A percentile compares a stretch with the other conserved stretches of the same genome.
Evolutionary conservation across 2,113 vertebrate species (phyloP).

Genomic region (Ciconia boyciana): DNA sequence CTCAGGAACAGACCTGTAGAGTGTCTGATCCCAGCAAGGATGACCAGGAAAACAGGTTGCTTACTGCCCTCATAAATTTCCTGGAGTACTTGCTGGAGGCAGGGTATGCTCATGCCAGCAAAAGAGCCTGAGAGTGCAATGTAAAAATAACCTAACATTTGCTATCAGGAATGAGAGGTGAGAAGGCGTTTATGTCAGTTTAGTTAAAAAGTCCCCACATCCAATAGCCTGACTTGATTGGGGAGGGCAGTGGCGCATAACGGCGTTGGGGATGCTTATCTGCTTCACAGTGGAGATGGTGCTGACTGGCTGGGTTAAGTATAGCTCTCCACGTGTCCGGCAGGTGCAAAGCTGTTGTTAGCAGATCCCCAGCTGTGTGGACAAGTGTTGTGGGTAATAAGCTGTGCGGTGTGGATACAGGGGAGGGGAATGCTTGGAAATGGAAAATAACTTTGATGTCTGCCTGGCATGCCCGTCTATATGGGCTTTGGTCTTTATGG

Average conservation of each 20-base stretch:
- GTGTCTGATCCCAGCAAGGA: neutral
- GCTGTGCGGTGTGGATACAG: neutral
- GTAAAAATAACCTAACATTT: constrained; percentile 22
- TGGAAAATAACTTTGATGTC: neutral
- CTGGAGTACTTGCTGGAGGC: neutral
- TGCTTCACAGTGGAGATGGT: neutral
- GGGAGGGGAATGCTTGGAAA: neutral
- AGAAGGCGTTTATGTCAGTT: constrained; percentile 9
- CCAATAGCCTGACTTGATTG: neutral
- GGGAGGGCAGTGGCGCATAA: neutral
- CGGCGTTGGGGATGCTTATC: neutral
- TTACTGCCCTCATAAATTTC: neutral
- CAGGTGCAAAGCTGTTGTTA: constrained; percentile 61
- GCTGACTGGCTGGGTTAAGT: constrained; percentile 49
- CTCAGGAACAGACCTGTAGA: neutral
- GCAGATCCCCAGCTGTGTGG: constrained; percentile 36
- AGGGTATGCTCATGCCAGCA: neutral
- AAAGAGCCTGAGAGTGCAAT: neutral
- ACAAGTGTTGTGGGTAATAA: constrained; percentile 42
- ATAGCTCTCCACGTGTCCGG: constrained; percentile 42
- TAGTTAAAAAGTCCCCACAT: neutral
- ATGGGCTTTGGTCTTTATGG: neutral
- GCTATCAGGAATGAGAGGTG: constrained; percentile 8
- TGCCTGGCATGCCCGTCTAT: neutral
- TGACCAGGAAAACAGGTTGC: neutral